Base-by-base conservation (phyloP, 2,888 invertebrate species). In the Pocota personata region DNA sequence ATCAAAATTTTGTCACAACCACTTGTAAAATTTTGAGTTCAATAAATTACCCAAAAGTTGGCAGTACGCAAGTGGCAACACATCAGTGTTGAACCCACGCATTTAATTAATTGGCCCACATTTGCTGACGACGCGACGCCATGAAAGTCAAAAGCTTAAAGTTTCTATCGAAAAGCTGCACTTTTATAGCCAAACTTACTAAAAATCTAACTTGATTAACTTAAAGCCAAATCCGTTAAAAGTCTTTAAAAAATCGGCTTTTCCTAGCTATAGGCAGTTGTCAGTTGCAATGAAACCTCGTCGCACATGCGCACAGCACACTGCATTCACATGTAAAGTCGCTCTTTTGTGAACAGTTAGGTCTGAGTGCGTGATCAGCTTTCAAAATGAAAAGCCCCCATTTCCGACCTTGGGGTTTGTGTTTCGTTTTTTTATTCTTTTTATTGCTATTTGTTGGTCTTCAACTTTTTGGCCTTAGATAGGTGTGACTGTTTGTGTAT, bases 11-110 rank as follows among this genome's bases (percentile, higher is more conserved):
- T 69, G 73, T 50, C 73, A 83, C 67, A 73, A 40, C 60, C 16
- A 40, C 60, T 32, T 40, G 46, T 67, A 37, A 67, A 10, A 19
- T 48, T 46, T 52, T 69, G 27, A 52, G 69, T 37, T 66, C 32
- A 72, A 80, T 86, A 86, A 86, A 86, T 86, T 71, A 76, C 50
- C 46, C 60, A 67, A 80, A 86, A 55, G 58, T 76, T 86, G 84
- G 80, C 82, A 82, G 48, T 35, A 64, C 35, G 12, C 43, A 37
- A n/a, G 30, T 73, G 24, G 24, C 10, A 58, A 24, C 35, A 24
- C 35, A 50, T 58, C 32, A 66, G 66, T 16, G 55, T 52, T 78
- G 12, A 66, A 50, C 78, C 55, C 57, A 79, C 48, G 73, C 79
- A 64, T 75, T 6, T 32, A 52, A 50, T 43, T 64, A 37, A 16